A percentile compares a stretch with the other conserved stretches of the same genome.
phyloP scores from a whole-genome alignment of 2,797 vertebrate species.

The Selene dorsalis region DNA sequence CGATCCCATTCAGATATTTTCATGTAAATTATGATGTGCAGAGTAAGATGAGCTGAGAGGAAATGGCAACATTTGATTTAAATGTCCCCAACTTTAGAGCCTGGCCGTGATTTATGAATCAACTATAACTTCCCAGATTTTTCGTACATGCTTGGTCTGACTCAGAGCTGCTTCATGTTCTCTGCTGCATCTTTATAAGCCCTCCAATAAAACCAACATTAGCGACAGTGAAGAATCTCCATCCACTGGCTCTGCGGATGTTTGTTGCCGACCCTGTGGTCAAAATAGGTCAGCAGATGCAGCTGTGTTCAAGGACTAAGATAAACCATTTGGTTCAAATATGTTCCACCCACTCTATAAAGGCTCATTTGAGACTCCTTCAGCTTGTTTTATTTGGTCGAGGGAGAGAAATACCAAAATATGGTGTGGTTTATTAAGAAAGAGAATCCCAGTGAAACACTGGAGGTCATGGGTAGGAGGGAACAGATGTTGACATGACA shows the following conservation, averaged over 20 bases:
- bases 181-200: not conserved
- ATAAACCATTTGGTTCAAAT: constrained; percentile 35
- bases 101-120: not conserved
- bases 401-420: constrained; percentile 30
- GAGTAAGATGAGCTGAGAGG: not conserved
- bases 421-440: constrained; percentile 15
- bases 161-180: not conserved
- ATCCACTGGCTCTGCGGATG: not conserved
- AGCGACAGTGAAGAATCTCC: not conserved
- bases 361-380: constrained; percentile 29
- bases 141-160: not conserved
- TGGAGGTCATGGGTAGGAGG: constrained; percentile 14
- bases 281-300: constrained; percentile 30
- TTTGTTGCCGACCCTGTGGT: constrained; percentile 16
- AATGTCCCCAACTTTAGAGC: not conserved
- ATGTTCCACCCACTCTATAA: constrained; percentile 27
- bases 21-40: not conserved
- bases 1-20: constrained; percentile 24
- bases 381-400: constrained; percentile 22
- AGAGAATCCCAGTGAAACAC: not conserved
- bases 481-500: constrained; percentile 15
- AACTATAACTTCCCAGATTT: not conserved
- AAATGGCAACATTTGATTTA: not conserved
- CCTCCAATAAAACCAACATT: not conserved
- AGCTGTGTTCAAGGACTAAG: constrained; percentile 57